A percentile compares a stretch with the other conserved stretches of the same genome.
Conservation (phyloP, 2,888 invertebrate species). For the Ectemnius lituratus region DNA sequence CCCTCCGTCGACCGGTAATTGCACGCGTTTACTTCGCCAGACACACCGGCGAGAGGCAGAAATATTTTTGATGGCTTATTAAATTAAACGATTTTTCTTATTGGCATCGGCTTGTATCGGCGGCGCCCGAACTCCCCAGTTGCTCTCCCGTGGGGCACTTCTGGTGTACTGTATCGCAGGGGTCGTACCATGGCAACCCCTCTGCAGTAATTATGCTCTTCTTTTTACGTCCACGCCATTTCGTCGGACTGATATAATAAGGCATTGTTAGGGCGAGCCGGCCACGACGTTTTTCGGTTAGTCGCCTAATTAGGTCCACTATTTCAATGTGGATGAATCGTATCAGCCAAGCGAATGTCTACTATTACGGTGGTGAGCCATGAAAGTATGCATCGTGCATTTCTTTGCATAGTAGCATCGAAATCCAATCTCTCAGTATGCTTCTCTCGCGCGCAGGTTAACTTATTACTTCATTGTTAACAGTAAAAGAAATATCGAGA, state of each 20-base stretch:
- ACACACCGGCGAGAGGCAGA: conserved; percentile 37
- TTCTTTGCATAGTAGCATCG: background rate
- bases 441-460: conserved; percentile 2
- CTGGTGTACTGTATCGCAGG: conserved; percentile 71
- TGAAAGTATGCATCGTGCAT: background rate
- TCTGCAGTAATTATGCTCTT: conserved; percentile 76
- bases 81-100: conserved; percentile 76
- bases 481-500: conserved; percentile 16
- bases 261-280: conserved; percentile 66
- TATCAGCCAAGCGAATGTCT: no score
- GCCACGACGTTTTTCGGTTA: conserved; percentile 62
- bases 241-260: conserved; percentile 75
- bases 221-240: conserved; percentile 76
- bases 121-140: conserved; percentile 35
- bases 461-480: conserved; percentile 28
- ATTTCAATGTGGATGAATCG: no score
- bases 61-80: conserved; percentile 73
- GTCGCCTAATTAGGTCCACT: conserved; percentile 65
- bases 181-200: conserved; percentile 74
- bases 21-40: conserved; percentile 15
- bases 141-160: conserved; percentile 73
- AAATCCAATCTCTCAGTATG: background rate
- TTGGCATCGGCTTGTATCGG: conserved; percentile 54
- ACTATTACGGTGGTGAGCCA: no score
- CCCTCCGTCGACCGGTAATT: conserved; percentile 22